phyloP scores from a whole-genome alignment of 1,140 invertebrate species.

The Psilanteris sp. region DNA sequence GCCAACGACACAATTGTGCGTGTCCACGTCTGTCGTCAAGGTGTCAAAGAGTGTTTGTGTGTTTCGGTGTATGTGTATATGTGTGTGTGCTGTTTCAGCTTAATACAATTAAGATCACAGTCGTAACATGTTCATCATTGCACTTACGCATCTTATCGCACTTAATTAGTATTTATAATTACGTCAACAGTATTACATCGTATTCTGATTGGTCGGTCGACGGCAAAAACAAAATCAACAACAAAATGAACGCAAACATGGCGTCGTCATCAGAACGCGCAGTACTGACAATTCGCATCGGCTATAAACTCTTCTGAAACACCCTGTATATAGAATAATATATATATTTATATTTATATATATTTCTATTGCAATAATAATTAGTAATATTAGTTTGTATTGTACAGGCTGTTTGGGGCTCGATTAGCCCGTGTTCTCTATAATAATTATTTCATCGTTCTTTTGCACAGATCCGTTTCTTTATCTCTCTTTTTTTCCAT shows the following conservation, averaged over 20 bases:
- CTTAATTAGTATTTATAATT: constrained; percentile 24
- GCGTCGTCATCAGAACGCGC: constrained; percentile 48
- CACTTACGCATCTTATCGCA: no score
- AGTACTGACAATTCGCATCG: constrained; percentile 64
- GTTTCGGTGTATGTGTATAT: no score
- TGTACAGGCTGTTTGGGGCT: constrained; percentile 74
- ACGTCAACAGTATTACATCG: constrained; percentile 36
- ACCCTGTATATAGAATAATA: constrained; percentile 77
- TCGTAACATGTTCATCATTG: constrained; percentile 19
- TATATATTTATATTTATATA: constrained; percentile 67
- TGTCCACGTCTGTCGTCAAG: no score
- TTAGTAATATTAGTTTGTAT: constrained; percentile 79
- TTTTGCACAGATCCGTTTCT: constrained; percentile 67
- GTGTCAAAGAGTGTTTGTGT: no score
- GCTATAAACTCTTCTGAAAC: constrained; percentile 76
- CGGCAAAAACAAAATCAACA: constrained; percentile 22
- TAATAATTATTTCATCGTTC: constrained; percentile 67
- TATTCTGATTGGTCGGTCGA: constrained; percentile 28
- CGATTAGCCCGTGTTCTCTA: constrained; percentile 67
- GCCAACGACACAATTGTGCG: no score
- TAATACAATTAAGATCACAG: constrained; percentile 56
- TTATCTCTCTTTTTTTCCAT: no score
- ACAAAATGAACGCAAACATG: no score
- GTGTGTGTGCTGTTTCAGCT: no score
- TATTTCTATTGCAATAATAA: constrained; percentile 73